phyloP scores from a whole-genome alignment of 1,140 invertebrate species.

The Trachymyrmex septentrionalis region DNA sequence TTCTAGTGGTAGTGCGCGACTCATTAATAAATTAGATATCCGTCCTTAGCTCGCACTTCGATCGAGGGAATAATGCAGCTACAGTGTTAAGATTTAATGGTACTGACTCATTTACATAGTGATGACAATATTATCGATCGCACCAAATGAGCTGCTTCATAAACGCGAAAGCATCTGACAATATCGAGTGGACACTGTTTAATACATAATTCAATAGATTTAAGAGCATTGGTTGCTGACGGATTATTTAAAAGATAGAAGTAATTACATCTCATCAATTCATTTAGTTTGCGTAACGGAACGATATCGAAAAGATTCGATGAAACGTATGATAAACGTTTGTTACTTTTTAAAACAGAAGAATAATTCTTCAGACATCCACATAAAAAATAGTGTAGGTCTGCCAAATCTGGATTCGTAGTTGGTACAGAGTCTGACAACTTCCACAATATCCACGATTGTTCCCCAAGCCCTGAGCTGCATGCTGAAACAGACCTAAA shows the following conservation, averaged over 20 bases:
- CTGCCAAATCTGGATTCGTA: neutral
- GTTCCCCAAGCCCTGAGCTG: conserved; percentile 63
- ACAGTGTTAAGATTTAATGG: neutral
- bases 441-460: conserved; percentile 82
- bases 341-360: neutral
- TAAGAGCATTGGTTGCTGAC: neutral
- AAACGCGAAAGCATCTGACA: neutral
- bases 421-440: conserved; percentile 54
- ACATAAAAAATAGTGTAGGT: neutral
- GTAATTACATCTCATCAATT: neutral
- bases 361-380: neutral
- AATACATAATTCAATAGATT: neutral
- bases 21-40: conserved; percentile 12
- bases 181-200: no score
- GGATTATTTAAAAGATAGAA: conserved; percentile 3
- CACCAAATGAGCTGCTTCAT: neutral
- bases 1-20: neutral
- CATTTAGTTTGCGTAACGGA: neutral
- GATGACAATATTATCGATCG: neutral
- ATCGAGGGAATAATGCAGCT: neutral
- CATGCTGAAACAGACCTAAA: conserved; percentile 75
- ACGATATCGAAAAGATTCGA: neutral
- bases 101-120: neutral
- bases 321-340: neutral
- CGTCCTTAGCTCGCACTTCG: neutral